These are phyloP conservation scores for Zygothrica quintamaculata DNA, from an alignment of 2,888 invertebrate species.

Conservation along the genomic window DNA sequence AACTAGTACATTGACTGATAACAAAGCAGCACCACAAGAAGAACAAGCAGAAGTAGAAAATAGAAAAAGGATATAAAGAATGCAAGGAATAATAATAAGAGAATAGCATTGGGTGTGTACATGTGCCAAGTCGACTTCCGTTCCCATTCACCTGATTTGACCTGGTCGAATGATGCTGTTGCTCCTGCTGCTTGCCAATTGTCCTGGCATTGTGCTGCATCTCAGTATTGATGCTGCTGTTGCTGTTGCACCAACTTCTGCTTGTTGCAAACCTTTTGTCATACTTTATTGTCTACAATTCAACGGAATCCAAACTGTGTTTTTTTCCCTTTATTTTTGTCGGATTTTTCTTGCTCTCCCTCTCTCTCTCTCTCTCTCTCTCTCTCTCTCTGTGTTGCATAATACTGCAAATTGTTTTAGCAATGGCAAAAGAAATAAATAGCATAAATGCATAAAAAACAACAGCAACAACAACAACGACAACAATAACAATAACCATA, in stretches of 20 bases:
- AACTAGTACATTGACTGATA: slow-evolving; percentile 20
- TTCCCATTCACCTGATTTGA: slow-evolving; percentile 55
- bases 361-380: too few species aligned
- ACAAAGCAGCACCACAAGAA: slow-evolving; percentile 1
- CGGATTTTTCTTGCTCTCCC: too few species aligned
- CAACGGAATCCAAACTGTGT: slow-evolving; percentile 62
- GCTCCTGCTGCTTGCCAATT: slow-evolving; percentile 51
- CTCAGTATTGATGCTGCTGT: slow-evolving; percentile 21
- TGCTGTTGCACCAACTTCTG: slow-evolving; percentile 38
- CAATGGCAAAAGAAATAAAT: slow-evolving; percentile 2
- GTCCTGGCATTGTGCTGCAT: slow-evolving; percentile 36
- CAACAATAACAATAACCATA: slow-evolving; percentile 14
- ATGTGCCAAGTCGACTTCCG: slow-evolving; percentile 51
- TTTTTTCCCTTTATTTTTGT: too few species aligned
- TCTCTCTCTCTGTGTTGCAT: too few species aligned
- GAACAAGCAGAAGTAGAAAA: too few species aligned
- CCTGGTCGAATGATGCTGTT: slow-evolving; percentile 46
- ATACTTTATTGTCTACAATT: slow-evolving; percentile 46
- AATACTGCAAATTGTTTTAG: slow-evolving; percentile 55
- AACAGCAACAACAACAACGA: slow-evolving; percentile 13
- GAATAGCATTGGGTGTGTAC: slow-evolving; percentile 25
- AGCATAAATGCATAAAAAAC: slow-evolving; percentile 17
- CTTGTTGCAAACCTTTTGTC: slow-evolving; percentile 46
- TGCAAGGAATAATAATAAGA: neutral
- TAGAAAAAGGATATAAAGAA: neutral